phyloP scores from a whole-genome alignment of 2,113 vertebrate species.

The Polyodon spathula region DNA sequence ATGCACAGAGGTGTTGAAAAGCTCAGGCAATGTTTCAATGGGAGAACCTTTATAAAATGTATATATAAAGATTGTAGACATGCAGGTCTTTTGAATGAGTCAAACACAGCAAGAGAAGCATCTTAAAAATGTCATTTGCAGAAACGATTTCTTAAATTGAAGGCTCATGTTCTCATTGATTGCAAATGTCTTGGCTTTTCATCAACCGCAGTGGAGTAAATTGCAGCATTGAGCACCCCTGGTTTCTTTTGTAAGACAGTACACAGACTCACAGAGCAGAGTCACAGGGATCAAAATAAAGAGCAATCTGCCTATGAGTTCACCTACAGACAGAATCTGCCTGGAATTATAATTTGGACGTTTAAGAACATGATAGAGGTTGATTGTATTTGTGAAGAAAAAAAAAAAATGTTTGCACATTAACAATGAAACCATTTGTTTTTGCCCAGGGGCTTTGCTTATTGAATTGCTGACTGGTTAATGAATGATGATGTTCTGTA shows the following conservation, averaged over 20 bases:
- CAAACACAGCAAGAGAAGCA: neutral
- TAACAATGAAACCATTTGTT: neutral
- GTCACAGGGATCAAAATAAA: constrained; percentile 26
- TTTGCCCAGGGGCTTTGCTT: neutral
- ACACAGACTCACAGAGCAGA: constrained; percentile 14
- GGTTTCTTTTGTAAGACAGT: neutral
- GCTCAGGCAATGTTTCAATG: no score
- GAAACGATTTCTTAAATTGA: constrained; percentile 13
- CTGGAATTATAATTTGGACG: constrained; percentile 24
- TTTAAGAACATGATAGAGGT: neutral
- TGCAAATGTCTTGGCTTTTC: constrained; percentile 25
- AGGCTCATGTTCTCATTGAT: constrained; percentile 17
- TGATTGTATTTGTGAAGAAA: constrained; percentile 9
- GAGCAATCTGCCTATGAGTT: constrained; percentile 8
- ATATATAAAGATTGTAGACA: no score
- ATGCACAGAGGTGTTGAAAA: no score
- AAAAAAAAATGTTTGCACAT: neutral
- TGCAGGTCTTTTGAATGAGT: no score
- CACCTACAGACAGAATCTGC: constrained; percentile 13
- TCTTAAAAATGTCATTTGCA: constrained; percentile 31
- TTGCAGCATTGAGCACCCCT: constrained; percentile 3
- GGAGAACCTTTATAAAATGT: no score
- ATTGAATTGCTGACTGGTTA: neutral
- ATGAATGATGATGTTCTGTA: neutral
- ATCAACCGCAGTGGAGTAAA: constrained; percentile 21